A percentile compares a stretch with the other conserved stretches of the same genome.
phyloP scores from a whole-genome alignment of 2,888 invertebrate species.

The Teleogryllus oceanicus region DNA sequence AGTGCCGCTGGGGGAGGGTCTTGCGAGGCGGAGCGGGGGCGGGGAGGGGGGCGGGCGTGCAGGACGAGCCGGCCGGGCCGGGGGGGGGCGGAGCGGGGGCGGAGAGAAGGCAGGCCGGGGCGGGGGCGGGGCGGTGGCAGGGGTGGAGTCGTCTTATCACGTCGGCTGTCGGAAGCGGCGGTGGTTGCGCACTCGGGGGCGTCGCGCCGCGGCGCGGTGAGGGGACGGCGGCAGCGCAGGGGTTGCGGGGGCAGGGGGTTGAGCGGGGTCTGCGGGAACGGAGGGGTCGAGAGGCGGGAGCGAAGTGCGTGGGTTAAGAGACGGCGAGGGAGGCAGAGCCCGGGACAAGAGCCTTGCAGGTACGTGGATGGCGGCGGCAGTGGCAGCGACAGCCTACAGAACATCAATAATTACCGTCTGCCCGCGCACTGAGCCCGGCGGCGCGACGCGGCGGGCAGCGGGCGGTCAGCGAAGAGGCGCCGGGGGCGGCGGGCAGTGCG shows the following conservation, averaged over 20 bases:
- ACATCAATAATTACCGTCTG: too few species aligned
- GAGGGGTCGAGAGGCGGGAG: neutral
- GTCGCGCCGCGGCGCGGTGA: neutral
- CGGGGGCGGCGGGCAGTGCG: neutral
- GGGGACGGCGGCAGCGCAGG: neutral
- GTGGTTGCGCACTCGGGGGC: neutral
- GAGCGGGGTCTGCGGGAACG: too few species aligned
- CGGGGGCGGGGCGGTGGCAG: neutral
- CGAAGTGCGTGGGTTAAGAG: neutral
- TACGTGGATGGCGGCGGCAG: neutral
- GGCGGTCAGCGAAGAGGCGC: too few species aligned
- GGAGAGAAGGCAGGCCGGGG: too few species aligned
- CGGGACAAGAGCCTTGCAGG: neutral
- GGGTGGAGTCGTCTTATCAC: neutral
- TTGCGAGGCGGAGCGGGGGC: neutral
- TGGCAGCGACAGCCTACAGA: neutral
- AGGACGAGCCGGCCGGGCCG: too few species aligned
- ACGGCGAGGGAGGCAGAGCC: too few species aligned
- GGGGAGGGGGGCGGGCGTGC: neutral
- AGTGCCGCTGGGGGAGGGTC: too few species aligned
- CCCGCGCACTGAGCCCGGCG: too few species aligned
- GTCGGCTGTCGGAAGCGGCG: neutral
- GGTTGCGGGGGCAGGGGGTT: too few species aligned
- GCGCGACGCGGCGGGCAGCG: too few species aligned
- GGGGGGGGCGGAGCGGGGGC: too few species aligned